These are phyloP conservation scores for Pseudoips prasinana DNA, from an alignment of 2,888 invertebrate species.

Conservation along the genomic window DNA sequence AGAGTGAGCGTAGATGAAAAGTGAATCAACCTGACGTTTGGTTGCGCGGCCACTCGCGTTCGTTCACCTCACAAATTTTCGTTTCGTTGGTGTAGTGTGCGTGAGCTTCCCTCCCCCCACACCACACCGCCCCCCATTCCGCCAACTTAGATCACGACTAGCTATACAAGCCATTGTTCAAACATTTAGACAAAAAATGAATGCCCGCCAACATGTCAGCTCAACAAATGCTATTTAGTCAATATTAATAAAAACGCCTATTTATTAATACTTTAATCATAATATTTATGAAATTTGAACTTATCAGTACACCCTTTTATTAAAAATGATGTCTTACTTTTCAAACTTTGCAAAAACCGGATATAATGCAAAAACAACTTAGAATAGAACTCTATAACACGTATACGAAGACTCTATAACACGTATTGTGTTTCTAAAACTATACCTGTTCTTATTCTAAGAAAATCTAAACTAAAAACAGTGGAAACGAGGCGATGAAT, in stretches of 20 bases:
- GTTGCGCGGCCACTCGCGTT: constrained; percentile 75
- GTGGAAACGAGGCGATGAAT: constrained; percentile 32
- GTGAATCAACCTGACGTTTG: constrained; percentile 79
- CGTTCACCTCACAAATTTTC: constrained; percentile 81
- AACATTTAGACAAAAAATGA: constrained; percentile 40
- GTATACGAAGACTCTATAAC: constrained; percentile 28
- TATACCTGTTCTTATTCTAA: constrained; percentile 27
- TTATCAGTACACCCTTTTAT: constrained; percentile 14
- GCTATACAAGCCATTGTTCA: constrained; percentile 48
- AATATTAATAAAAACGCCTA: constrained; percentile 33
- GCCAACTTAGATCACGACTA: constrained; percentile 67
- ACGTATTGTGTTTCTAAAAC: constrained; percentile 32
- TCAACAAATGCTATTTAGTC: constrained; percentile 31
- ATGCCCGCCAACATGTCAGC: constrained; percentile 26
- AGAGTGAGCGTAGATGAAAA: constrained; percentile 75
- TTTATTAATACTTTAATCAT: constrained; percentile 22
- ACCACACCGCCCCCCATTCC: constrained; percentile 49
- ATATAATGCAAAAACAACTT: constrained; percentile 25
- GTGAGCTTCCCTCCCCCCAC: constrained; percentile 40
- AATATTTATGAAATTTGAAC: constrained; percentile 34
- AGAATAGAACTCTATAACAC: constrained; percentile 13
- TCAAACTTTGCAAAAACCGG: constrained; percentile 30
- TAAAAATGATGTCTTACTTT: constrained; percentile 2
- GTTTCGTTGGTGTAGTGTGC: constrained; percentile 74
- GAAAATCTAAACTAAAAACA: constrained; percentile 22